Conservation (phyloP, 2,888 invertebrate species). For the Cephus nigrinus region DNA sequence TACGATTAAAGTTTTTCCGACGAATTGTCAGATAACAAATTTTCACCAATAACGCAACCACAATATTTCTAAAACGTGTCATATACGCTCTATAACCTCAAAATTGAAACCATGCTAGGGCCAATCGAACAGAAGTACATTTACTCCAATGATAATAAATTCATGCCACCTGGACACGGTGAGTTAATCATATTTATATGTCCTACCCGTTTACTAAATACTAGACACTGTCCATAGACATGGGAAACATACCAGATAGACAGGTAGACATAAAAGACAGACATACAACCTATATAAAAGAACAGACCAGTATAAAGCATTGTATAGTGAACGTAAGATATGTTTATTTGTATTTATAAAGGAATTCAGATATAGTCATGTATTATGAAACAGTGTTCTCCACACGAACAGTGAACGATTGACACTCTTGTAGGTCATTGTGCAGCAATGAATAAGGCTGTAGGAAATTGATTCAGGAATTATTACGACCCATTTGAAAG, state of each 20-base stretch:
- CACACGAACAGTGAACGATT: not conserved
- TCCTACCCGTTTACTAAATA: not conserved
- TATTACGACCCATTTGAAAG: not conserved
- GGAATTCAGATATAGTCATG: not conserved
- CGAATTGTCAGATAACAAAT: no score
- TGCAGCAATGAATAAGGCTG: not conserved
- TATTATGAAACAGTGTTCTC: not conserved
- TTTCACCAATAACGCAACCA: no score
- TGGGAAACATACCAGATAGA: not conserved
- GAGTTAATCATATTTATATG: not conserved
- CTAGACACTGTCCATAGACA: not conserved
- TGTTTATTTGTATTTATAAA: not conserved
- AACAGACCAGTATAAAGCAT: not conserved
- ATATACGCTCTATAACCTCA: not conserved
- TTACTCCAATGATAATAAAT: not conserved
- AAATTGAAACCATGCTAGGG: not conserved
- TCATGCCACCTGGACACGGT: not conserved
- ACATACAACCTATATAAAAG: not conserved
- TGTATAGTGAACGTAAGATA: not conserved
- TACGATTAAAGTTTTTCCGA: no score
- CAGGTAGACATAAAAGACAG: not conserved
- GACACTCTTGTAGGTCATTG: not conserved
- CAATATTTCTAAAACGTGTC: no score
- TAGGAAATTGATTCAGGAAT: not conserved
- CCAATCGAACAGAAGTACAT: not conserved